Base-by-base conservation (phyloP, 2,113 vertebrate species). In the Okapia johnstoni region DNA sequence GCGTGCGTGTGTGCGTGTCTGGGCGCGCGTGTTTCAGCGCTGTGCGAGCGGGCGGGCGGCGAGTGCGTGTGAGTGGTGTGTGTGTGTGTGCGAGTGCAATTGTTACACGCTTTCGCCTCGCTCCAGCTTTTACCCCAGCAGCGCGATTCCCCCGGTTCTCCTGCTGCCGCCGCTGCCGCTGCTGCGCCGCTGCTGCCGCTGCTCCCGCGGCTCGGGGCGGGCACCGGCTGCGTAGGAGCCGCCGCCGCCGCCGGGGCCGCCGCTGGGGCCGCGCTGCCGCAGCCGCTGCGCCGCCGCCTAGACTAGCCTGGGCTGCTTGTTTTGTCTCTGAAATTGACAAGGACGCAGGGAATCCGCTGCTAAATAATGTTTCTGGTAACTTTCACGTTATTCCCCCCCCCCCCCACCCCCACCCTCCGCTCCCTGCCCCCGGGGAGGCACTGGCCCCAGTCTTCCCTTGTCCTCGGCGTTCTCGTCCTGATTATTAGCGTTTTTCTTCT, bases 321-420 rank as follows among this genome's bases (percentile, higher is more conserved):
- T 98, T 98, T 98, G 92, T 97, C 97, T 98, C 98, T 98, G 98
- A 98, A 99, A 99, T 98, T 98, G 99, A 98, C 99, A 98, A 99
- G 98, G 98, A 98, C 98, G 97, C 98, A 98, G 98, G 99, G 98
- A 98, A 99, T 98, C 98, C 97, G 97, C 99, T 97, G 98, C 98
- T 99, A 98, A 98, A 98, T 98, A 98, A 99, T 99, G 99, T 99
- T 99, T 99, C 99, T 99, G 99, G 99, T 99, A 99, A 99, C 99
- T 99, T 99, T 99, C 60, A 97, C 98, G 98, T 98, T 98, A 98
- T 99, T 98, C 98, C 95, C 98, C 96, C 96, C 96, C 88, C 88
- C 77, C 50, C 98, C 96, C 61, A 63, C 63, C 50, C 57, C 84
- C 94, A 94, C 97, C 94, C 97, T 97, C 96, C 54, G 98, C 96